Conservation (phyloP, 2,113 vertebrate genomes). For the Tyto alba region DNA sequence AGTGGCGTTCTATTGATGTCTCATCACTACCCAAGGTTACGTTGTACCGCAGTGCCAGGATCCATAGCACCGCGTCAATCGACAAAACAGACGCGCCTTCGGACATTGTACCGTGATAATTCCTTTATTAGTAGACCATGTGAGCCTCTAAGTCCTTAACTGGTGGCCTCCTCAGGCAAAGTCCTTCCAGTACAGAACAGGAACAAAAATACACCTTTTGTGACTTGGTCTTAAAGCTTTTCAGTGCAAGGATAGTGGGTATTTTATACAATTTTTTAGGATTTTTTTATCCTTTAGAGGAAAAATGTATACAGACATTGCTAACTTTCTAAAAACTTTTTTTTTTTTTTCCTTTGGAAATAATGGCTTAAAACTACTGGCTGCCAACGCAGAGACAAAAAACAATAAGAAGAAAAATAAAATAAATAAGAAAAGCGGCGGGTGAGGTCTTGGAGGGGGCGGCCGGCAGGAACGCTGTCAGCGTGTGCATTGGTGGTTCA, state of each 20-base stretch:
- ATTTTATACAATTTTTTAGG: neutral
- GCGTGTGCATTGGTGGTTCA: constrained; percentile 57
- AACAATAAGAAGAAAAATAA: accelerated
- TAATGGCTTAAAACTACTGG: accelerated
- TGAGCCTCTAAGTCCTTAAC: neutral
- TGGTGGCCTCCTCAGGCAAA: neutral
- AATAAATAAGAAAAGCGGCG: too few relatives aligned
- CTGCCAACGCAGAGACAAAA: accelerated
- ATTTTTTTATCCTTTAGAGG: neutral
- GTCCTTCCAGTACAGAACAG: accelerated
- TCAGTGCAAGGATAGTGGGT: neutral
- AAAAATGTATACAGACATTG: too few relatives aligned
- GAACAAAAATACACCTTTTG: neutral
- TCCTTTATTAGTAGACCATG: neutral
- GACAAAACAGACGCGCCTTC: accelerated
- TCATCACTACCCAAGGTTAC: accelerated
- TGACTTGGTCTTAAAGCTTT: neutral
- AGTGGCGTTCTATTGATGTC: accelerated
- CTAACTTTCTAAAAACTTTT: accelerated
- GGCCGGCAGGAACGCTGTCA: too few relatives aligned
- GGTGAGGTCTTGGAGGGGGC: too few relatives aligned
- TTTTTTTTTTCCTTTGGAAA: neutral
- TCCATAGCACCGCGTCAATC: accelerated
- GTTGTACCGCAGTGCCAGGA: accelerated
- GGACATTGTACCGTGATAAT: accelerated